These are phyloP conservation scores for Dermolepida albohirtum DNA, from an alignment of 2,888 invertebrate species.

Conservation along the genomic window DNA sequence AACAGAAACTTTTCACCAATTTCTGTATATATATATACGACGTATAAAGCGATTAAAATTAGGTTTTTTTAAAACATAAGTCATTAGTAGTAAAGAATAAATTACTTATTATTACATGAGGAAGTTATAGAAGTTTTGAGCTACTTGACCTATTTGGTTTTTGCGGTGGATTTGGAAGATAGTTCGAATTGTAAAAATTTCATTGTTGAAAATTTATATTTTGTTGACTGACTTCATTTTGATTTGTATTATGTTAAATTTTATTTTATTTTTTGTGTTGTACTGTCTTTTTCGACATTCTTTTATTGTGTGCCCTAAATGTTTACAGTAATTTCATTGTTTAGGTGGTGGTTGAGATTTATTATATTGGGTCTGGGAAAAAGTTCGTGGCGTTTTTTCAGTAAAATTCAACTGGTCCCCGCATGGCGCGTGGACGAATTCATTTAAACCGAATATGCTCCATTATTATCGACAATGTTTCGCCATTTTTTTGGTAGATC, in stretches of 20 bases:
- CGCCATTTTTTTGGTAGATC: too few species aligned
- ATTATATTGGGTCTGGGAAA: too few species aligned
- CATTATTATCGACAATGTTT: too few species aligned
- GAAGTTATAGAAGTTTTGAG: background rate
- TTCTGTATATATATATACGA: too few species aligned
- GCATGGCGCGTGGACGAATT: too few species aligned
- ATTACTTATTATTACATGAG: background rate
- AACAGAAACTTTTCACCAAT: too few species aligned
- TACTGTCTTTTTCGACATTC: slow-evolving; percentile 44
- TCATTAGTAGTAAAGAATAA: slow-evolving; percentile 2
- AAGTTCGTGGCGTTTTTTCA: too few species aligned
- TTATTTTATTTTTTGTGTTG: slow-evolving; percentile 9
- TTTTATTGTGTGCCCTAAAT: slow-evolving; percentile 39
- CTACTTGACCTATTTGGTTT: background rate
- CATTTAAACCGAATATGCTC: too few species aligned
- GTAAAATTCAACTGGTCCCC: too few species aligned
- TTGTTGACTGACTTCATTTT: background rate
- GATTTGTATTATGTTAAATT: background rate
- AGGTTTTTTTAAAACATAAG: too few species aligned
- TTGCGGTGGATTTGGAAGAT: background rate
- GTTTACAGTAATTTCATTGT: slow-evolving; percentile 44
- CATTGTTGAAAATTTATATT: too few species aligned
- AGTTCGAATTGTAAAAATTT: slow-evolving; percentile 1
- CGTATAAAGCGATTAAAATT: too few species aligned
- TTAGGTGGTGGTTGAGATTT: slow-evolving; percentile 13